Evolutionary conservation across 2,888 invertebrate genomes (phyloP).

Genomic region (Pollenia griseotomentosa): DNA sequence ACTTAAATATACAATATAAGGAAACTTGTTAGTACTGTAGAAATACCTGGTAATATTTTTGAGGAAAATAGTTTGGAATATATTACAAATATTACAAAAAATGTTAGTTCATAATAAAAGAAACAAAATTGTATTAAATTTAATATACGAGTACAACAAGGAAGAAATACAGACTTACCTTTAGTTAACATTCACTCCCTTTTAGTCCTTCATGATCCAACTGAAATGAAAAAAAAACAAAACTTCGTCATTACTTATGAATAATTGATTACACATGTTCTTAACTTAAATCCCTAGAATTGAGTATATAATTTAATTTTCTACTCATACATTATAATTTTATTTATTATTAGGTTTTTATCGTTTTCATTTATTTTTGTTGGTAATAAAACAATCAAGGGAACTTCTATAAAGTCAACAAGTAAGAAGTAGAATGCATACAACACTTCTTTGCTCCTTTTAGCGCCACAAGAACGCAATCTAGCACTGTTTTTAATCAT

Average conservation of each 20-base stretch:
- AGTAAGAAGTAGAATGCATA: constrained; percentile 6
- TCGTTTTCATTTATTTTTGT: not conserved
- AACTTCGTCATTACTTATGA: constrained; percentile 63
- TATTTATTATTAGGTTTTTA: constrained; percentile 67
- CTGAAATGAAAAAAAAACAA: constrained; percentile 5
- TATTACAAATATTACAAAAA: constrained; percentile 7
- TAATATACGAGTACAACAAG: not conserved
- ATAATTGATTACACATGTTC: constrained; percentile 67
- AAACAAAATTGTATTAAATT: constrained; percentile 19
- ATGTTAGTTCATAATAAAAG: not conserved
- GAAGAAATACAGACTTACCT: not conserved
- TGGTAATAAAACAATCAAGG: constrained; percentile 52
- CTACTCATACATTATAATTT: constrained; percentile 55
- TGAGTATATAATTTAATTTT: constrained; percentile 64
- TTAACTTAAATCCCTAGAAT: constrained; percentile 55
- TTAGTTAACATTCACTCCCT: not conserved
- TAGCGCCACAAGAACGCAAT: not conserved
- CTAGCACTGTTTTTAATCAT: not conserved
- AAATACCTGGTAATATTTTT: not conserved
- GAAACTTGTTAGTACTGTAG: not conserved
- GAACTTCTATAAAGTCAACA: constrained; percentile 11
- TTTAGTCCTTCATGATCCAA: not conserved
- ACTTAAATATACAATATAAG: not conserved
- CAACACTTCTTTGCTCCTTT: not conserved
- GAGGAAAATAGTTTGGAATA: not conserved